These are phyloP conservation scores for Cantharis rufa DNA, from an alignment of 2,888 invertebrate genomes.

Conservation along the genomic window DNA sequence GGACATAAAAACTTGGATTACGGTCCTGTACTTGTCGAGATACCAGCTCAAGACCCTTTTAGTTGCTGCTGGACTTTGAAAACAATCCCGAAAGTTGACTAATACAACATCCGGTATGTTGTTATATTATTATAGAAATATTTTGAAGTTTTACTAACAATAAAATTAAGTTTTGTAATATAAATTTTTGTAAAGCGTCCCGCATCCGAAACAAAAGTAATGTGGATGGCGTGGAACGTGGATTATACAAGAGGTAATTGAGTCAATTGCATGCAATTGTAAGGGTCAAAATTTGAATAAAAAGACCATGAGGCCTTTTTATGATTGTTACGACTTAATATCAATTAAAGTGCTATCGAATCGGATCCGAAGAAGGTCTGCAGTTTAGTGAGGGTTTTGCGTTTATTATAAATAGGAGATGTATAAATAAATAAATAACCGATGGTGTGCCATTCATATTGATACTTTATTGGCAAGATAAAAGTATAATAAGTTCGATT, in stretches of 20 bases:
- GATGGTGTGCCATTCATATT: neutral
- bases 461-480: constrained; percentile 18
- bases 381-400: neutral
- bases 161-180: neutral
- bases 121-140: neutral
- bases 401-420: constrained; percentile 8
- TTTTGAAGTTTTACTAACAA: neutral
- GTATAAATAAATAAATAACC: constrained; percentile 16
- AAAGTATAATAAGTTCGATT: constrained; percentile 11
- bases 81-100: neutral
- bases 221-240: neutral
- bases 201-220: neutral
- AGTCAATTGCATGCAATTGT: neutral
- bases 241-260: neutral
- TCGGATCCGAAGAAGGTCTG: neutral
- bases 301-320: neutral
- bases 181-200: neutral
- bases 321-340: neutral
- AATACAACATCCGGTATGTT: neutral
- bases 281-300: neutral
- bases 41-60: neutral
- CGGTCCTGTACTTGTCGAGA: neutral
- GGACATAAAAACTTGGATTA: neutral
- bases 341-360: neutral
- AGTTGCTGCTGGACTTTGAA: neutral